These are phyloP conservation scores for Alosa alosa DNA, from an alignment of 2,113 vertebrate species.

Conservation along the genomic window DNA sequence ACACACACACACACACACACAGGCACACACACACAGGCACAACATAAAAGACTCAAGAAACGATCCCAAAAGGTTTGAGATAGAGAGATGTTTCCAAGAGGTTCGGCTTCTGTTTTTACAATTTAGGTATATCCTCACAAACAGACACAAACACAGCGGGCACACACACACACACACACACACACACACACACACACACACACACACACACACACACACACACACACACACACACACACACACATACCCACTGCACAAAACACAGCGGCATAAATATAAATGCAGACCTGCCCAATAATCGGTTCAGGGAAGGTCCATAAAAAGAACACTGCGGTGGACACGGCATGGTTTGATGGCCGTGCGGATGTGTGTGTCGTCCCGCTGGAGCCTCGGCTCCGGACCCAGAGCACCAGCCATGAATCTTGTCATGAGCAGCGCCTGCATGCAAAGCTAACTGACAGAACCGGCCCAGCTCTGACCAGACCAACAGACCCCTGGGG, in stretches of 20 bases:
- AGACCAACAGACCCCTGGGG: neutral
- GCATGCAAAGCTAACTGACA: neutral
- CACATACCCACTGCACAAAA: neutral
- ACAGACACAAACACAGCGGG: neutral
- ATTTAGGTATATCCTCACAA: conserved; percentile 36
- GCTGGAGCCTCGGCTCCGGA: neutral
- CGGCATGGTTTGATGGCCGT: neutral
- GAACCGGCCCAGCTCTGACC: neutral
- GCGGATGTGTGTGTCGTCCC: neutral
- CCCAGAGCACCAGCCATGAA: neutral
- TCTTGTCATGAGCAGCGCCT: neutral
- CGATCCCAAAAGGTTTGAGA: conserved; percentile 56
- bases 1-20: neutral
- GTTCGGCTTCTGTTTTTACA: conserved; percentile 59
- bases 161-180: neutral
- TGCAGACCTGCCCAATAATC: conserved; percentile 3
- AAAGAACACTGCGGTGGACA: neutral
- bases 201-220: neutral
- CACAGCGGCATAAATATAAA: neutral
- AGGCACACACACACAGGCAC: neutral
- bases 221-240: neutral
- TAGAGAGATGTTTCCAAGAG: conserved; percentile 55
- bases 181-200: neutral
- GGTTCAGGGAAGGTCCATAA: neutral
- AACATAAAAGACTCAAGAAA: conserved; percentile 58